Percentiles rank a stretch among this genome's conserved stretches.
phyloP scores from a whole-genome alignment of 2,113 vertebrate genomes.

The Rhodinocichla rosea region DNA sequence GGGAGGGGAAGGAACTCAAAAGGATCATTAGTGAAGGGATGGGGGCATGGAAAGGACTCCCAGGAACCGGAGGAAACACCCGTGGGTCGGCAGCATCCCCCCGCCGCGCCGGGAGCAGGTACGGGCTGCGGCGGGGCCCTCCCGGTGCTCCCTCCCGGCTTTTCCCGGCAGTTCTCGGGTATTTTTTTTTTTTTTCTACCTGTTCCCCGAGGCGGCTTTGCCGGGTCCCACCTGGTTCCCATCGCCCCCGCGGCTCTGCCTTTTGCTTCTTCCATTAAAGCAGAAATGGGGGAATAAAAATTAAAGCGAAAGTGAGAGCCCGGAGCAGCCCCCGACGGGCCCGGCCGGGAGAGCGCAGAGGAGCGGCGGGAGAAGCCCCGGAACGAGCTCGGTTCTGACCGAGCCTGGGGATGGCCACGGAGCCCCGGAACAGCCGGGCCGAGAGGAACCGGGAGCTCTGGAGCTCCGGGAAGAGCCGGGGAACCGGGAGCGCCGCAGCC shows the following conservation, averaged over 20 bases:
- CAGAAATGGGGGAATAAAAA: background rate
- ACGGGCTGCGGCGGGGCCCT: background rate
- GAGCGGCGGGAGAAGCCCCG: background rate
- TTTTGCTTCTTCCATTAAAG: background rate
- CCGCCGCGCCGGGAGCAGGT: background rate
- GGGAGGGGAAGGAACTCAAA: background rate
- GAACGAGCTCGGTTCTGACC: accelerated
- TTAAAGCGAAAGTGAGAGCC: background rate
- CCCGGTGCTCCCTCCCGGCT: accelerated
- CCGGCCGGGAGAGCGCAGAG: background rate
- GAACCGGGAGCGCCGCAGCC: background rate
- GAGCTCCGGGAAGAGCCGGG: background rate
- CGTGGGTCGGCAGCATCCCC: background rate
- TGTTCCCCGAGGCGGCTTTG: background rate
- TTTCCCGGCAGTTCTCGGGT: accelerated
- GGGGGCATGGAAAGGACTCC: background rate
- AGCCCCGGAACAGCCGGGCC: background rate
- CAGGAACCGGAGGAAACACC: background rate
- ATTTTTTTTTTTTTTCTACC: background rate
- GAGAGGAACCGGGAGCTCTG: background rate
- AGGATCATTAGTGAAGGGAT: background rate
- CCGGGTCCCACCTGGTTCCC: background rate
- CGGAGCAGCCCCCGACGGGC: background rate
- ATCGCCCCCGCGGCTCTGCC: background rate
- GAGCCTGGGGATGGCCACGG: background rate